Base-by-base conservation (phyloP, 2,888 invertebrate species). In the Hirtodrosophila trivittata region DNA sequence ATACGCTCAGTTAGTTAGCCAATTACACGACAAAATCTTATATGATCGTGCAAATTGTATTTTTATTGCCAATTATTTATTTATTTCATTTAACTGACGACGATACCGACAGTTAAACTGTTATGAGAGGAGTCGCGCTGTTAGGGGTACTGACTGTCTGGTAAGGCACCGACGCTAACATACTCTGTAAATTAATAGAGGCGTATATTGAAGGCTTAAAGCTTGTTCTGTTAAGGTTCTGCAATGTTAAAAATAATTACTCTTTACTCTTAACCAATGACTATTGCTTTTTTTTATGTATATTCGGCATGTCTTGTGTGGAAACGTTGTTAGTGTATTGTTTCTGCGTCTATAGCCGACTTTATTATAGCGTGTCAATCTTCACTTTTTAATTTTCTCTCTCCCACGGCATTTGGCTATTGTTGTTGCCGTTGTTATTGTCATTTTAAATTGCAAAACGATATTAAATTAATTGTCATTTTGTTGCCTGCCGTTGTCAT, bases 1-100 rank as follows among this genome's bases (percentile, higher is more conserved):
- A 7, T 14, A 16, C 59, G 43, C 10, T 60, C 55, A 62, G 59
- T 77, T 65, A 71, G 78, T 60, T 65, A 72, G 75, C 77, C 75
- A 80, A 77, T 77, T 66, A 84, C 75, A 77, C 47, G 67, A 68
- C 80, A 80, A 67, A 82, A 75, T 67, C 76, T 67, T 76, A 80
- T 84, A 82, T 76, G 86, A 82, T 82, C 81, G 86, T 83, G 86
- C 86, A 82, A 82, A 82, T 82, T 82, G 86, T 78, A 78, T 82
- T 82, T 82, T 78, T 82, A 82, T 82, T 82, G 86, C 68, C 83
- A 82, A 85, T 85, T 85, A 82, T 78, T 82, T 81, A 85, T 85
- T 82, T 84, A 81, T 81, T 81, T 77, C 73, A 75, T 62, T 76
- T 68, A 68, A 77, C 66, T 67, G 57, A 62, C 66, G 63, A 57